Base-by-base conservation (phyloP, 2,888 invertebrate genomes). In the Cerceris rybyensis region DNA sequence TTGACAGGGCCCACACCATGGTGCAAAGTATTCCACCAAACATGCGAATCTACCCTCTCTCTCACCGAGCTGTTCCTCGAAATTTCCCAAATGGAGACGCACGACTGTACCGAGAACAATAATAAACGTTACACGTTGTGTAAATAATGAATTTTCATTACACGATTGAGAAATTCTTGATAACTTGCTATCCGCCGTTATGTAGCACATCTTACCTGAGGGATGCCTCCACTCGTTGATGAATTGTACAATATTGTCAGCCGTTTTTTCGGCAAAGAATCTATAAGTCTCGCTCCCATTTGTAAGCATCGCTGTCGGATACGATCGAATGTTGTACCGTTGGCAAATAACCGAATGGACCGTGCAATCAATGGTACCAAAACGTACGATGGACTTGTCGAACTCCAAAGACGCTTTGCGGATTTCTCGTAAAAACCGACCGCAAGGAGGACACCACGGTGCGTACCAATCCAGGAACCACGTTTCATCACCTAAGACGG, bases 401-500 rank as follows among this genome's bases (percentile, higher is more conserved):
- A 94, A 93, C 81, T 93, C 89, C 57, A 93, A 90, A 68, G 96
- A 95, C 14, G 95, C 94, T 90, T 94, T 94, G 9, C 96, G 93
- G 75, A 96, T 93, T 92, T 96, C 95, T 13, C 96, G 95, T 72
- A 96, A 92, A 80, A 96, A 92, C 73, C 94, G 93, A 92, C 95
- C 94, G 88, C 96, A 96, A 0, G 96, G 96, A 6, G 96, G 96
- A 90, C 96, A 96, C 96, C 96, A 96, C 86, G 96, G 96, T 0
- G 96, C 95, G 91, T 95, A 96, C 94, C 96, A 96, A 89, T 96
- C 96, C 41, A 96, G 93, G 84, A 96, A 94, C 95, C 96, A 96
- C 0, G 93, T 91, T 84, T 89, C 88, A 43, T 83, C 82, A 59
- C 61, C 83, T 87, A 59, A 42, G 67, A 65, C 41, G 63, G 54